Conservation (phyloP, 2,797 vertebrate species). For the Hemibagrus guttatus region DNA sequence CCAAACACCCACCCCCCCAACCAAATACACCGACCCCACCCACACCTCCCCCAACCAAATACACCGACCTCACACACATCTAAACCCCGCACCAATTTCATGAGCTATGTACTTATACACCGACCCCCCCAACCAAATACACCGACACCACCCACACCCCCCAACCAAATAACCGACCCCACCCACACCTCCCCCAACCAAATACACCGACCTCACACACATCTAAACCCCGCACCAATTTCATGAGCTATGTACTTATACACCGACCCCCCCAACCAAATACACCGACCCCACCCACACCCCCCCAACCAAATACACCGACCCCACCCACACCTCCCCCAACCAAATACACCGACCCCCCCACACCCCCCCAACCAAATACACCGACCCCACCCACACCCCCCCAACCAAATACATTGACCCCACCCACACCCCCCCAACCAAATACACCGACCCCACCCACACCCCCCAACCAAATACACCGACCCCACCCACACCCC, state of each 20-base stretch:
- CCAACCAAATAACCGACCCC: not conserved
- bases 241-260: not conserved
- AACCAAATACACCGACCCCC: not conserved
- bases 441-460: not conserved
- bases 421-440: not conserved
- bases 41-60: not conserved
- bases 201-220: not conserved
- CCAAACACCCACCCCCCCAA: not conserved
- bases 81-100: not conserved
- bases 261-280: slow-evolving; percentile 2
- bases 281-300: slow-evolving; percentile 37
- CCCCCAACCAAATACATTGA: not conserved
- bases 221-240: not conserved
- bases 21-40: not conserved
- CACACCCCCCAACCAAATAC: not conserved
- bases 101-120: no score
- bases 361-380: not conserved
- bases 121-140: slow-evolving; percentile 2
- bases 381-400: not conserved
- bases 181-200: not conserved
- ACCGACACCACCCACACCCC: not conserved
- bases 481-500: not conserved
- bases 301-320: not conserved
- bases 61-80: not conserved
- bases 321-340: not conserved